phyloP scores from a whole-genome alignment of 2,888 invertebrate genomes.

The Harmothoe impar region DNA sequence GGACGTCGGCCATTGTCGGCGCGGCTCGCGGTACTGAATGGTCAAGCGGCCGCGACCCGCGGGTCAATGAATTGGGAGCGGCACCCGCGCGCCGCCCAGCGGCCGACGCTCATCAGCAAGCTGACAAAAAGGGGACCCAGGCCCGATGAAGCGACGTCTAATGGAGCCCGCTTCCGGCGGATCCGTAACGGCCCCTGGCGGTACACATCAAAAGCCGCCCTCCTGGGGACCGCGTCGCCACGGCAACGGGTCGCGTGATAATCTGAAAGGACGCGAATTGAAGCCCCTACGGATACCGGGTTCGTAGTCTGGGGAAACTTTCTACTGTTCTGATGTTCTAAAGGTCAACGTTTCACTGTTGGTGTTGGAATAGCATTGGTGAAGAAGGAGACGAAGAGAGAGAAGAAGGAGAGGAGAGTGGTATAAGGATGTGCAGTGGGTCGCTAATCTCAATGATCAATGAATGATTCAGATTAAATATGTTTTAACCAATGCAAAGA shows the following conservation, averaged over 20 bases:
- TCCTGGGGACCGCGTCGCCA: background rate
- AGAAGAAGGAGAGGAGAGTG: too few relatives aligned
- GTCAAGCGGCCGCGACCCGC: conserved; percentile 21
- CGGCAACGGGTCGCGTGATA: background rate
- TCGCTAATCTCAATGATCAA: too few relatives aligned
- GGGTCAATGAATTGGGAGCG: conserved; percentile 9
- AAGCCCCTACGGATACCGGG: too few relatives aligned
- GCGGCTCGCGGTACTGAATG: background rate
- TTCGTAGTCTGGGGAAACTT: too few relatives aligned
- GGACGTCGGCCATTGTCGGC: conserved; percentile 19
- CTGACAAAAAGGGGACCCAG: background rate
- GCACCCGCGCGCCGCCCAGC: background rate
- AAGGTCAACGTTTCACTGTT: too few relatives aligned
- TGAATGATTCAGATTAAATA: too few relatives aligned
- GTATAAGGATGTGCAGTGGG: too few relatives aligned
- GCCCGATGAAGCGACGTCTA: background rate
- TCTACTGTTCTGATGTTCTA: too few relatives aligned
- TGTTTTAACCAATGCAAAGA: too few relatives aligned
- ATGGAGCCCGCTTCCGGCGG: conserved; percentile 31
- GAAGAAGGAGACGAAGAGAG: too few relatives aligned
- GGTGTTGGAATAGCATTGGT: too few relatives aligned
- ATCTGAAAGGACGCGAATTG: background rate
- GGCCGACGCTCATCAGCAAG: background rate
- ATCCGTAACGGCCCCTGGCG: background rate
- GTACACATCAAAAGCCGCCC: background rate